A percentile compares a stretch with the other conserved stretches of the same genome.
Evolutionary conservation across 2,888 invertebrate species (phyloP).

Genomic region (Lasioglossum lativentre): DNA sequence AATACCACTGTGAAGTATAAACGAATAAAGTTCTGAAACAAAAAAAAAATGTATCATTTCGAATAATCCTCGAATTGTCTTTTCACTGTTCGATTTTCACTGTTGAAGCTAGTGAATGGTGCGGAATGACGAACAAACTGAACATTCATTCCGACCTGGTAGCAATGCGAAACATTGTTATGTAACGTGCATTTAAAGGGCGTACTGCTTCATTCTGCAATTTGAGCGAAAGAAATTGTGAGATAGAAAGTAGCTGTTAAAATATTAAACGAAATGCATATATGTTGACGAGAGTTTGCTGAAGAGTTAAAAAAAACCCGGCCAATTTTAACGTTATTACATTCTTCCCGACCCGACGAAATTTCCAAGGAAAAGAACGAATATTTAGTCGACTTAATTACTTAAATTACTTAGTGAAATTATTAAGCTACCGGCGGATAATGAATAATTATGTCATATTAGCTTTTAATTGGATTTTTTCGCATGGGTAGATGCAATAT

Average conservation of each 20-base stretch:
- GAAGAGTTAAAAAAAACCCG: background rate
- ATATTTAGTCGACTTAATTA: background rate
- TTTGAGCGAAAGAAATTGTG: background rate
- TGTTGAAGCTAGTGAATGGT: no score
- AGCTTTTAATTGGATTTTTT: no score
- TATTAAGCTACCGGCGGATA: background rate
- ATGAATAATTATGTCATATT: background rate
- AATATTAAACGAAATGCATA: background rate
- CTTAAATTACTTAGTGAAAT: background rate
- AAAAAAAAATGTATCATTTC: no score
- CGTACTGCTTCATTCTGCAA: background rate
- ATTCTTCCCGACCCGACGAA: background rate
- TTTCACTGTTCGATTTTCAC: no score
- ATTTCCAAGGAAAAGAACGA: background rate
- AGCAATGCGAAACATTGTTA: background rate
- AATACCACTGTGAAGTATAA: background rate
- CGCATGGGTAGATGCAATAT: background rate
- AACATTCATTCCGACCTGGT: constrained; percentile 6
- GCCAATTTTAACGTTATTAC: background rate
- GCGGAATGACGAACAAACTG: background rate
- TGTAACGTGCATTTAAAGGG: background rate
- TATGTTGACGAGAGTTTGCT: background rate
- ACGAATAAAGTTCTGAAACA: background rate
- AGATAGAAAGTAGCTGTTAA: background rate
- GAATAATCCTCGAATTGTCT: background rate